Evolutionary conservation across 2,797 vertebrate species (phyloP), one percentile per base, ranked within the genome.

Genomic region (Chloroceryle inda): DNA sequence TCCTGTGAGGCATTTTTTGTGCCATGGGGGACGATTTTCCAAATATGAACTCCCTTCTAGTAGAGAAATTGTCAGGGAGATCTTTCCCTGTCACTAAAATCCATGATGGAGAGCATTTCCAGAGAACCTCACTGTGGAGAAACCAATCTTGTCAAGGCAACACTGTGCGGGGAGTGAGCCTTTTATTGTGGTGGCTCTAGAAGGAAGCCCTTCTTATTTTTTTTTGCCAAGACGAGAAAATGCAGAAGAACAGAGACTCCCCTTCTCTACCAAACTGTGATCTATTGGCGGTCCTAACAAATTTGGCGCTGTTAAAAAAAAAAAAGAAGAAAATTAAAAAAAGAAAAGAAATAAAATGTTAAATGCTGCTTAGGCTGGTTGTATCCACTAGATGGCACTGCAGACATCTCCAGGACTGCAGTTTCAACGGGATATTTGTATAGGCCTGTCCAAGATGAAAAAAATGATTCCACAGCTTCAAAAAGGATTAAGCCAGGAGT

Each of bases 331-430:
- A 10, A 10, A 29, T n/a, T n/a, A 14, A 16, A 6, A 40, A 62
- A 19, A 7, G 11, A 47, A 29, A 5, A 1, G 1, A 31, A 24
- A 13, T 37, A 11, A 38, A 62, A 63, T 3, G 26, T 64, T 71
- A 35, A 42, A 73, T 80, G 42, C 50, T 88, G 90, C 67, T 86
- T n/a, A 22, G 50, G 12, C 69, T 49, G n/a, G 16, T 29, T 88
- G 38, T 35, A 71, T 83, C 84, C 97, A 20, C 88, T 78, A 97
- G 95, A 93, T 91, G 96, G 96, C 93, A 94, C 58, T 94, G 95
- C 55, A 88, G 71, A 29, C 58, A 93, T 26, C 26, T 4, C 22
- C 62, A 66, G 59, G 16, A 17, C 29, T 42, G 31, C 33, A 47
- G 49, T 38, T 80, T 35, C n/a, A 44, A 31, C 10, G 5, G 0